Evolutionary conservation across 2,888 invertebrate genomes (phyloP).

Genomic region (Scrobipalpa costella): DNA sequence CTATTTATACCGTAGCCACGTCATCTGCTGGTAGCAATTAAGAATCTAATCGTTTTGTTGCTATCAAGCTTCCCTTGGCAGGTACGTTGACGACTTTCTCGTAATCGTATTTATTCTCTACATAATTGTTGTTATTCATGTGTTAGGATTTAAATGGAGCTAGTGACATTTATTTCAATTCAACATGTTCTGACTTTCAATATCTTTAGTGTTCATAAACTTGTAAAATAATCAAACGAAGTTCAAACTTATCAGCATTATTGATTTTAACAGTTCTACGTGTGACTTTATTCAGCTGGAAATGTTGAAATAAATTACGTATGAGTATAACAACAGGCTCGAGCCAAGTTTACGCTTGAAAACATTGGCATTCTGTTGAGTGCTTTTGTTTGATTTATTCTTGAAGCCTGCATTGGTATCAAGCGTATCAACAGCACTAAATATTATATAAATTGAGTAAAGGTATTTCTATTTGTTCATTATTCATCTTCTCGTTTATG

Average conservation of each 20-base stretch:
- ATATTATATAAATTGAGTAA: no score
- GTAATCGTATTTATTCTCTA: neutral
- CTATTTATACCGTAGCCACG: conserved; percentile 32
- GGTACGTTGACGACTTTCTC: neutral
- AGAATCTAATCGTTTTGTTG: conserved; percentile 16
- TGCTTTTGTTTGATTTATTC: neutral
- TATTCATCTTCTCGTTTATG: no score
- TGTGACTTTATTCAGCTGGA: neutral
- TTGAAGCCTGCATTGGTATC: neutral
- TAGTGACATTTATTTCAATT: no score
- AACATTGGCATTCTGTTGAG: conserved; percentile 4
- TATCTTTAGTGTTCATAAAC: no score
- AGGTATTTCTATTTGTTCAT: no score
- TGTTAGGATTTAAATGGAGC: neutral
- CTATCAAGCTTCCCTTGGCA: no score
- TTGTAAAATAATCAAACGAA: no score
- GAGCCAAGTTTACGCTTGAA: conserved; percentile 5
- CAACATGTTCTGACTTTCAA: no score
- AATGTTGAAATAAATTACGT: conserved; percentile 1
- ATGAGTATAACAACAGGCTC: neutral
- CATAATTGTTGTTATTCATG: neutral
- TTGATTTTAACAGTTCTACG: no score
- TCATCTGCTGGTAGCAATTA: conserved; percentile 16
- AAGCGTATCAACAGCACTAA: no score
- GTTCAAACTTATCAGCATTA: no score